Evolutionary conservation across 2,797 vertebrate species (phyloP), one percentile per base, ranked within the genome.

Genomic region (Apodemus agrarius): DNA sequence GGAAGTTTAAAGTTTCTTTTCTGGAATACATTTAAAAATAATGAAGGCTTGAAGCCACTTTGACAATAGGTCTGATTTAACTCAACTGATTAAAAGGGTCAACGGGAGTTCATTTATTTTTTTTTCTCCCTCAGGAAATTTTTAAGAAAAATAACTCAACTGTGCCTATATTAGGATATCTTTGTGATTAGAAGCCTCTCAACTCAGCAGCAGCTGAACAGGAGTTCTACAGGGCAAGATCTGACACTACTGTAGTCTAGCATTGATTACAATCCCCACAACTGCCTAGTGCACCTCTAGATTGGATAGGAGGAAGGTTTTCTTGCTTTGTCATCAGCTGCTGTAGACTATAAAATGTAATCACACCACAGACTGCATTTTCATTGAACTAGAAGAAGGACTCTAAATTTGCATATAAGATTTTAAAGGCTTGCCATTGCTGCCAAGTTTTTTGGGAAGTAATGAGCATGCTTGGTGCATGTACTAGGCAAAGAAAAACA

Each of bases 81-180:
- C 95, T 89, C 92, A 78, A 72, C 57, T 97, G 97, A 98, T 97
- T 97, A 96, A 96, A 97, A 89, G 93, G 97, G 94, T 97, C 97
- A 96, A 94, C 2, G 12, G 57, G 85, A 97, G 97, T 98, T 96
- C 97, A 95, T 84, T 96, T 91, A 46, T 76, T 93, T 34, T 67
- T 34, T 67, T 95, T 81, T 21, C 67, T 87, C 92, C 91, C 52
- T 86, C 31, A 88, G 85, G 90, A 65, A 94, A 85, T 97, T 43
- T 96, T 11, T 0, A 49, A 83, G 92, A 97, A 96, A 97, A 83
- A 89, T 21, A 49, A 11, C 43, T 49, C 3, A 90, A 57, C 91
- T 96, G 43, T 67, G 10, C 43, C 94, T 89, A 43, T 12, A 92
- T 78, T 31, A 97, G 29, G 17, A 92, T 34, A 93, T 95, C 90